These are phyloP conservation scores for Sprattus sprattus DNA, from an alignment of 2,113 vertebrate genomes.

Conservation along the genomic window DNA sequence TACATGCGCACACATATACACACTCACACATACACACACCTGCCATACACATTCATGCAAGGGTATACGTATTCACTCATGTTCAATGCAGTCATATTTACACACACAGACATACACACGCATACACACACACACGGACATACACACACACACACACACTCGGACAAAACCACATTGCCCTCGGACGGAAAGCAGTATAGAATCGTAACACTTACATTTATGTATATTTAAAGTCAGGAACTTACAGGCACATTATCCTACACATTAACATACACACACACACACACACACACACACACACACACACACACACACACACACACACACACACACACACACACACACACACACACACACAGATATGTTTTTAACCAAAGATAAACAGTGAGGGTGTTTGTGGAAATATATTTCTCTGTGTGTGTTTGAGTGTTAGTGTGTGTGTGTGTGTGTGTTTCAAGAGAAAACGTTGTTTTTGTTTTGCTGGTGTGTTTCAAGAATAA, in stretches of 20 bases:
- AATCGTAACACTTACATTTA: no score
- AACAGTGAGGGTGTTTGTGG: constrained; percentile 59
- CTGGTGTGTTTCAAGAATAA: no score
- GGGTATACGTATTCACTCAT: neutral
- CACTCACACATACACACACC: neutral
- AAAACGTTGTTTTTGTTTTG: no score
- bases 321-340: neutral
- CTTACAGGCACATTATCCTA: neutral
- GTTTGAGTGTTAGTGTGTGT: constrained; percentile 53
- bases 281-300: neutral
- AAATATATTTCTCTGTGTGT: constrained; percentile 55
- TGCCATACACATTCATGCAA: neutral
- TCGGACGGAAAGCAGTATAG: no score
- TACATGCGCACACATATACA: neutral
- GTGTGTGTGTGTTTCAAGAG: neutral
- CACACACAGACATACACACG: neutral
- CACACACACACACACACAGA: neutral
- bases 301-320: no score
- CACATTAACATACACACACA: neutral
- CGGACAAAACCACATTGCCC: no score
- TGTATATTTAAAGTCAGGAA: no score
- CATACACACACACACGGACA: neutral
- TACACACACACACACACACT: neutral
- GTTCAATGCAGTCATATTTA: neutral
- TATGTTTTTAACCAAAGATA: constrained; percentile 68